Evolutionary conservation across 2,113 vertebrate genomes (phyloP), one percentile per base, ranked within the genome.

Genomic region (Onychorhynchus coronatus): DNA sequence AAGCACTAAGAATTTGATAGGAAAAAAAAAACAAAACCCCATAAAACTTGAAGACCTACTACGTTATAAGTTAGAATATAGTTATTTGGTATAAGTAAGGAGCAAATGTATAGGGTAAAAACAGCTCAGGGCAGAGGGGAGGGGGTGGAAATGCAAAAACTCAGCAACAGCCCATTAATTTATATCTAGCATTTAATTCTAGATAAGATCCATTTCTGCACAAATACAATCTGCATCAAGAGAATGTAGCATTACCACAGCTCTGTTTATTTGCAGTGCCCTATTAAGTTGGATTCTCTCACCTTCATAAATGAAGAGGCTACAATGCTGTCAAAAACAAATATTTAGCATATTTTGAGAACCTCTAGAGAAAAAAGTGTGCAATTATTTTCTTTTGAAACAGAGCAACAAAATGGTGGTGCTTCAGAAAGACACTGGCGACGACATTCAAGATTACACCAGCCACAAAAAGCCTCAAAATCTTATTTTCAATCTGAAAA

Each of bases 361-460:
- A 12, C 4, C 18, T 70, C 77, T 18, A 73, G 55, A 0, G 1
- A 84, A 91, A 67, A 49, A 53, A 71, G 50, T 9, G 52, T 31
- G n/a, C 28, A 76, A 70, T 11, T 37, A 19, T 68, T 65, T 28
- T 73, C 71, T 62, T 85, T 17, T 74, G 42, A 94, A 78, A 88
- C 4, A 68, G 53, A 65, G 21, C 18, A 63, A 63, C 13, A 56
- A 31, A 65, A 73, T 1, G 7, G 37, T 14, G 13, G 21, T 15
- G 6, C 41, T 71, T 75, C 73, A 85, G 71, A 82, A 55, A 75
- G 15, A 49, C 20, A 62, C 22, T 2, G 8, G 17, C 15, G 75
- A n/a, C 12, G 42, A 25, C 0, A 0, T 41, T 71, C 14, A 67
- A 58, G 33, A 37, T 58, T 44, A 53, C 4, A 55, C 2, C 30